Evolutionary conservation across 2,888 invertebrate species (phyloP), one percentile per base, ranked within the genome.

Genomic region (Epistrophella euchroma): DNA sequence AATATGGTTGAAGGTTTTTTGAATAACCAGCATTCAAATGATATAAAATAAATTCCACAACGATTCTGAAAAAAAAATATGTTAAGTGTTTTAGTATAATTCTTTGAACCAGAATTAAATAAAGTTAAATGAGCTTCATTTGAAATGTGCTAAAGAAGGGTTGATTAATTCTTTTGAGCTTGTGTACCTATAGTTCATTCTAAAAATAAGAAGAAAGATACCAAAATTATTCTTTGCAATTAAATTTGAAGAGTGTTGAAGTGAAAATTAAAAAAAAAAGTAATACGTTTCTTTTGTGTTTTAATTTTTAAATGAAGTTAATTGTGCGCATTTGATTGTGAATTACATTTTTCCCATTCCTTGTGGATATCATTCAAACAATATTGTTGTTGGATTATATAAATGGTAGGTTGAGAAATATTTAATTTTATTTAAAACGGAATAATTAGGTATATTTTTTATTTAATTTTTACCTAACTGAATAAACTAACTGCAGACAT

Each of bases 241-340:
- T 2, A 11, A 17, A 10, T 19, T 58, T 25, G 4, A 19, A 35
- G 28, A 6, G 25, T 28, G 28, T 64, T 17, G 17, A 64, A 17
- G 17, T 45, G 28, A 17, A 52, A 28, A 45, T 25, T 25, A 32
- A 32, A 32, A 13, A 45, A 25, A 62, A 32, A 13, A 17, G 15
- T 19, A 3, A 19, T 17, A 35, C 11, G 2, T 2, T 13, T 2
- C 32, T 4, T 55, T 32, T 60, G 58, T 62, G 43, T 15, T 10
- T 32, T 47, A 1, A 0, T n/a, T n/a, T n/a, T n/a, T n/a, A 47
- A 66, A 43, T 47, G 19, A 35, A 66, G 66, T 66, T 19, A 47
- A 66, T 66, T 47, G 47, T 35, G 66, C 19, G 66, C 32, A 47
- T 13, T 35, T 32, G 47, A 47, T 6, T 45, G 32, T 45, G 19